Base-by-base conservation (phyloP, 2,797 vertebrate species). In the Paguma larvata region DNA sequence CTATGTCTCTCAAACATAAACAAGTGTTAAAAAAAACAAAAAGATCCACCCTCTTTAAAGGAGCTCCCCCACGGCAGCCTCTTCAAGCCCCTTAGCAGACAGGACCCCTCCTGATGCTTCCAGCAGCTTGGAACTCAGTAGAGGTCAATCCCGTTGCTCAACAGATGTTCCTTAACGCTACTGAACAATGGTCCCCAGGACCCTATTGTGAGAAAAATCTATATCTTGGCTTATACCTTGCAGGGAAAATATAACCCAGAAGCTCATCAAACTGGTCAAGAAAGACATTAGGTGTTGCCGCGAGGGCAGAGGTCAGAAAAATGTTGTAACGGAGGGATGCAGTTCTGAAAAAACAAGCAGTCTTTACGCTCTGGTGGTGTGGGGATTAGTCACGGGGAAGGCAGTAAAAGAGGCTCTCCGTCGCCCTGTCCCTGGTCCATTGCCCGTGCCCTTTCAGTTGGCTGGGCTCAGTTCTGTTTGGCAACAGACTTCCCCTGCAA, bases 401-500 rank as follows among this genome's bases (percentile, higher is more conserved):
- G 30, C 1, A 1, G 13, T 18, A 44, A 51, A 21, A 79, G 62
- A 78, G 21, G 27, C 38, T 25, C 41, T 53, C 25, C n/a, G 30
- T 0, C 25, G 11, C 48, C 38, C 53, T 27, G 13, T 0, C 25
- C 12, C 3, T 0, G 0, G 51, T 8, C 46, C 25, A 2, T 0
- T 19, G 48, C 1, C 0, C 4, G 10, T 1, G 4, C 19, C 70
- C 38, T 44, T 75, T 70, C 56, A 13, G 1, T 78, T 14, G n/a
- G 68, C 75, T 59, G 38, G 41, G 46, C 38, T 48, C 12, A 1
- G n/a, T 32, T n/a, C n/a, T 8, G 1, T 92, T 59, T 77, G 80
- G 41, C 34, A 38, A 38, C 48, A 73, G n/a, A 62, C 23, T 23
- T 68, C 23, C 38, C n/a, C 25, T 59, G 21, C n/a, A n/a, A n/a